Conservation (phyloP, 1,140 invertebrate species). For the Hylaeus volcanicus region DNA sequence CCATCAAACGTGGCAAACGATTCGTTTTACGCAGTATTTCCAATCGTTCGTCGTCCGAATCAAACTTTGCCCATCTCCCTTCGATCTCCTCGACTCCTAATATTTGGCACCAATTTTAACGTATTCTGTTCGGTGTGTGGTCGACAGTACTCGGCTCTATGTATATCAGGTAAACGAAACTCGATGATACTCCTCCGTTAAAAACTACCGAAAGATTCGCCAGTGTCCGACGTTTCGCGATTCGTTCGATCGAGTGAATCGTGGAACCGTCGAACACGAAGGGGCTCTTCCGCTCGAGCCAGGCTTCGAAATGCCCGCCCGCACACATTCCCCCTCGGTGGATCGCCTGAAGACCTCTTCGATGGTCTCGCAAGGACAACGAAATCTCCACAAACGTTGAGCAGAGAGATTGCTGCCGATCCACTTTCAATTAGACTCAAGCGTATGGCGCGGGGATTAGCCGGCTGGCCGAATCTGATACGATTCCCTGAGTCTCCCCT, state of each 20-base stretch:
- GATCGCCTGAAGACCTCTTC: no score
- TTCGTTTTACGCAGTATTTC: no score
- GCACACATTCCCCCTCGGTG: no score
- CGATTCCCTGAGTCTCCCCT: conserved; percentile 16
- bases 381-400: not conserved
- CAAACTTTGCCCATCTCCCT: not conserved
- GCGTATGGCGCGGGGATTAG: not conserved
- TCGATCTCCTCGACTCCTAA: not conserved
- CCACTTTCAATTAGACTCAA: not conserved
- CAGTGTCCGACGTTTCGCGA: not conserved
- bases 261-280: not conserved
- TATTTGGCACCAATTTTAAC: not conserved
- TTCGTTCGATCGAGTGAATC: not conserved
- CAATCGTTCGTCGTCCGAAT: no score
- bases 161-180: not conserved
- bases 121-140: not conserved
- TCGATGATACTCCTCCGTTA: not conserved
- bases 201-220: not conserved
- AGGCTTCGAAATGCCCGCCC: not conserved
- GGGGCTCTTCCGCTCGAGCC: not conserved
- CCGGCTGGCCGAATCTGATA: not conserved
- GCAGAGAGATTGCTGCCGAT: not conserved
- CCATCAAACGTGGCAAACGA: no score
- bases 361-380: no score
- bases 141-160: not conserved